Evolutionary conservation across 2,888 invertebrate species (phyloP).

Genomic region (Pollenia angustigena): DNA sequence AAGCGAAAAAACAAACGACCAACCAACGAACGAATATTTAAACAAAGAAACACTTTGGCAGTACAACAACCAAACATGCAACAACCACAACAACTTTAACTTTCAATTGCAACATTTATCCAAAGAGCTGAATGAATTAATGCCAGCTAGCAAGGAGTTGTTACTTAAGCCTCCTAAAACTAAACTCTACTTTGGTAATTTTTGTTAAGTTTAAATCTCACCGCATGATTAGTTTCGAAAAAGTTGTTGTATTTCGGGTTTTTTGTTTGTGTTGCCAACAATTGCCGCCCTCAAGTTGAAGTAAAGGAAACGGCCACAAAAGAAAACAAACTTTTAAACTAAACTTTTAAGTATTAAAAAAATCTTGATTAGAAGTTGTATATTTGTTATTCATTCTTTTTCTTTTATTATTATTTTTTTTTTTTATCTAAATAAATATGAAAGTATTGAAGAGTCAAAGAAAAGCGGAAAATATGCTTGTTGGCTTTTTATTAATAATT

Average conservation of each 20-base stretch:
- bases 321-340: constrained; percentile 31
- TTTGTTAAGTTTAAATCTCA: constrained; percentile 82
- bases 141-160: constrained; percentile 53
- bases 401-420: constrained; percentile 39
- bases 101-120: constrained; percentile 36
- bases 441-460: constrained; percentile 10
- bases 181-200: constrained; percentile 60
- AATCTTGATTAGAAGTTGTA: constrained; percentile 72
- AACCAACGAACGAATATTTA: constrained; percentile 58
- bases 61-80: constrained; percentile 51
- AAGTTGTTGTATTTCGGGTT: constrained; percentile 45
- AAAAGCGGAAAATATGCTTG: constrained; percentile 31
- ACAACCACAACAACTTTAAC: constrained; percentile 41
- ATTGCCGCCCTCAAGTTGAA: constrained; percentile 68
- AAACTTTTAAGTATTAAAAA: constrained; percentile 25
- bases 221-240: constrained; percentile 83
- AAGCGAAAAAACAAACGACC: constrained; percentile 59
- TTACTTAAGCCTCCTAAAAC: constrained; percentile 61
- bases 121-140: constrained; percentile 62
- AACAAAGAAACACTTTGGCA: constrained; percentile 72
- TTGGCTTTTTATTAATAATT: constrained; percentile 83
- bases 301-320: constrained; percentile 29
- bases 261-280: constrained; percentile 52
- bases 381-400: constrained; percentile 52
- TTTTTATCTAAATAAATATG: constrained; percentile 46